These are phyloP conservation scores for Epinephelus cyanopodus DNA, from an alignment of 2,113 vertebrate genomes.

Conservation along the genomic window DNA sequence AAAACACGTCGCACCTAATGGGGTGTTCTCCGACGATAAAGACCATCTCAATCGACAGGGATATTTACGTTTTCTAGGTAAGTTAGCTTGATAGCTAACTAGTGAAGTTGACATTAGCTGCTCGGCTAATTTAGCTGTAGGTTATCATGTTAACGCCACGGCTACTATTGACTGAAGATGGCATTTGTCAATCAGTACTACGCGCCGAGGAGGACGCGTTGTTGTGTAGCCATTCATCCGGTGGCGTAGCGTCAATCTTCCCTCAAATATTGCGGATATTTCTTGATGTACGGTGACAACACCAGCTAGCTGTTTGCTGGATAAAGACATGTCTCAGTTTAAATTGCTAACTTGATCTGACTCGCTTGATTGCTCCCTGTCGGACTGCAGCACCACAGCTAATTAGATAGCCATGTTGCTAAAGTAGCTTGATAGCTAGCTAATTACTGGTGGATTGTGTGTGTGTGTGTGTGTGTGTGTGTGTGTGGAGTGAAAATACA, in stretches of 20 bases:
- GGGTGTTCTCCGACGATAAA: slow-evolving; percentile 24
- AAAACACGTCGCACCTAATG: slow-evolving; percentile 24
- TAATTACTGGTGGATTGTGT: background rate
- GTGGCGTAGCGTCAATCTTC: background rate
- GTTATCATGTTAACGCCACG: slow-evolving; percentile 22
- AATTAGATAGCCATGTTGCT: slow-evolving; percentile 62
- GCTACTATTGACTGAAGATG: slow-evolving; percentile 22
- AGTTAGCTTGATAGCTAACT: slow-evolving; percentile 72
- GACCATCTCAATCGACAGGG: slow-evolving; percentile 41
- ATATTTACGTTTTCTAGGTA: slow-evolving; percentile 77
- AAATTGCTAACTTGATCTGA: background rate
- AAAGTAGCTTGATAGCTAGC: slow-evolving; percentile 7
- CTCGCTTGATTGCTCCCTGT: slow-evolving; percentile 36
- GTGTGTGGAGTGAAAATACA: slow-evolving; percentile 10
- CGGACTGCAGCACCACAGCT: slow-evolving; percentile 19
- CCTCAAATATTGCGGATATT: background rate
- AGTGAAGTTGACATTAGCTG: slow-evolving; percentile 40
- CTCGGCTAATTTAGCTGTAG: slow-evolving; percentile 61
- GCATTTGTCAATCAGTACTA: slow-evolving; percentile 19
- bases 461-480: slow-evolving; percentile 6
- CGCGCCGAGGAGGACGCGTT: background rate
- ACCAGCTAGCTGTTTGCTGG: slow-evolving; percentile 21
- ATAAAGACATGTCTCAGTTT: slow-evolving; percentile 24
- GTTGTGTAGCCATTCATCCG: background rate
- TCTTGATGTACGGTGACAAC: background rate